Base-by-base conservation (phyloP, 1,140 invertebrate genomes). In the Neocloeon triangulifer region DNA sequence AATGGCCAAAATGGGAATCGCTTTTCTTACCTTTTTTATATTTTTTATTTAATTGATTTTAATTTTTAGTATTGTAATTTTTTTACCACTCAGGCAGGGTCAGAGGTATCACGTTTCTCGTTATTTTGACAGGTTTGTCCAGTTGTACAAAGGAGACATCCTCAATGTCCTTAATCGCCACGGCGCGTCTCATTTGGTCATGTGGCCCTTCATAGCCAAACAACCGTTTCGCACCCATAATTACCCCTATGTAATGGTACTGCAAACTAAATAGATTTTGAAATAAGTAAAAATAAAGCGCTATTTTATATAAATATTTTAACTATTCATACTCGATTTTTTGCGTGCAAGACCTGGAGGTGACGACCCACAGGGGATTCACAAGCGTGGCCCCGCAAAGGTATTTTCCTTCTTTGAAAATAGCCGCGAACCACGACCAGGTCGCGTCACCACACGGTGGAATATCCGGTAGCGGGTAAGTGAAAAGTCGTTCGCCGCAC, bases 181-280 rank as follows among this genome's bases (percentile, higher is more conserved):
- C 39, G 30, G 5, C 52, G 42, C 51, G 43, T 21, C 58, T 51
- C 1, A 64, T 55, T 55, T 78, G 67, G 46, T 82, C 75, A 43
- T 73, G 61, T 4, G 68, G 66, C 19, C 73, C 64, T 22, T 58
- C 51, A 7, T 64, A 53, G 32, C 55, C 43, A 3, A 55, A 47
- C 41, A 71, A 46, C 37, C 58, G 51, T 21, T 66, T 55, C 27
- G 62, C 49, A n/a, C 78, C 78, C 27, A 79, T 43, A 2, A 76
- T 36, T 1, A 63, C 71, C 9, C 58, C 55, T 7, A 72, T 58
- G 37, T 69, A 71, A 37, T 70, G 57, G n/a, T 46, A 43, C 5
- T 52, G 39, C 15, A 69, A 51, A 15, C 74, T 79, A n/a, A n/a
- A n/a, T n/a, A n/a, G n/a, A n/a, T n/a, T n/a, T n/a, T n/a, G n/a